Conservation (phyloP, 2,888 invertebrate species). For the Drosophila histrio region DNA sequence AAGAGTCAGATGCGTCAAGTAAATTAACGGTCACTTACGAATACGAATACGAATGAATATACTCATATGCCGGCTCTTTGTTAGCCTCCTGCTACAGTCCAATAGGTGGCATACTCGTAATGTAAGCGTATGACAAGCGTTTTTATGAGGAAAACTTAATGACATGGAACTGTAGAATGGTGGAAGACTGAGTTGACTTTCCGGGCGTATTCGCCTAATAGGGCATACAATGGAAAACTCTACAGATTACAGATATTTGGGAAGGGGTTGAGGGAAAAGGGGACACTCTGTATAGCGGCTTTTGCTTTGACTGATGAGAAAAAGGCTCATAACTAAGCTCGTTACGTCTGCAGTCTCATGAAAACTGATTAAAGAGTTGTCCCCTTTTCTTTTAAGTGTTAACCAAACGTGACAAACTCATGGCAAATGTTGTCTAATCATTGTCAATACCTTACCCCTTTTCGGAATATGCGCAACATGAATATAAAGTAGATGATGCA, state of each 20-base stretch:
- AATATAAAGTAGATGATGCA: constrained; percentile 53
- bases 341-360: constrained; percentile 53
- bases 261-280: too few relatives aligned
- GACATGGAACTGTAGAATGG: constrained; percentile 54
- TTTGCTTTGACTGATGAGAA: constrained; percentile 30
- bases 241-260: constrained; percentile 26
- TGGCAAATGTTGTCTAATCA: constrained; percentile 66
- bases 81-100: background rate
- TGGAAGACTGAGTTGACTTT: constrained; percentile 4
- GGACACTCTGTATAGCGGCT: constrained; percentile 19
- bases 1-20: constrained; percentile 35
- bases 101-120: constrained; percentile 26
- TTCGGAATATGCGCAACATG: constrained; percentile 49
- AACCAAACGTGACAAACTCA: constrained; percentile 69
- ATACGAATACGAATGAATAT: constrained; percentile 2
- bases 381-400: constrained; percentile 29
- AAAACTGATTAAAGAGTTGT: constrained; percentile 56
- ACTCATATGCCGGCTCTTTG: constrained; percentile 51
- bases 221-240: constrained; percentile 24
- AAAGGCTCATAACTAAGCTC: constrained; percentile 43
- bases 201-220: constrained; percentile 26
- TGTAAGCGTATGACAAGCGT: constrained; percentile 51
- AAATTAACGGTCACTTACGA: constrained; percentile 72
- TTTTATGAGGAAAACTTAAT: constrained; percentile 61
- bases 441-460: constrained; percentile 23